Evolutionary conservation across 2,113 vertebrate genomes (phyloP), one percentile per base, ranked within the genome.

Genomic region (Erythrocercus mccallii): DNA sequence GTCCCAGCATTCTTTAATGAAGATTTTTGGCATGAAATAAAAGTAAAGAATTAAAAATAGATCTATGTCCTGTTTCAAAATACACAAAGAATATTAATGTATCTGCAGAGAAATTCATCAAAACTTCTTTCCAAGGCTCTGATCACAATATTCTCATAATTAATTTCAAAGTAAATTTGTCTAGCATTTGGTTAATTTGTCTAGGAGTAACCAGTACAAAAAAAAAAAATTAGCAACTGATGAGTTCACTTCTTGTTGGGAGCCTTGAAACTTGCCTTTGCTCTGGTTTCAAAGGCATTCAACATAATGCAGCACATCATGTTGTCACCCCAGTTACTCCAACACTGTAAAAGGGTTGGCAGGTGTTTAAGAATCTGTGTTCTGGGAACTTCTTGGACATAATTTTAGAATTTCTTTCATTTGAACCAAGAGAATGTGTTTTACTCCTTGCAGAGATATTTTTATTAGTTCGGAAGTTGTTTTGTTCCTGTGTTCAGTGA

Each of bases 41-140:
- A 84, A 87, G 74, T 53, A 73, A 58, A 79, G 35, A 40, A 80
- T 81, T 84, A 71, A 94, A 95, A 94, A 94, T 94, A 83, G 42
- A 86, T 68, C 57, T 95, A 13, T 90, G 38, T 76, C 50, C 54
- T 85, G 12, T 70, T 90, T 96, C 86, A 84, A 94, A 97, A 96
- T 66, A 42, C 47, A 58, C 42, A 56, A 92, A 70, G 62, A 70
- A 77, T 89, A 94, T 83, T 76, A 69, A 88, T 68, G 9, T 53
- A 40, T 90, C n/a, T 74, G 17, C 21, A 89, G 10, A 90, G 22
- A 76, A 93, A 83, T 85, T 89, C 0, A 71, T 92, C 81, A 88
- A 68, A 95, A 76, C 37, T 84, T 8, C 11, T 85, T 94, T 89
- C 51, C 58, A 73, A 33, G 20, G 12, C 42, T 91, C 66, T 96